These are phyloP conservation scores for Ptychadena robeensis DNA, from an alignment of 2,797 vertebrate genomes.

Conservation along the genomic window DNA sequence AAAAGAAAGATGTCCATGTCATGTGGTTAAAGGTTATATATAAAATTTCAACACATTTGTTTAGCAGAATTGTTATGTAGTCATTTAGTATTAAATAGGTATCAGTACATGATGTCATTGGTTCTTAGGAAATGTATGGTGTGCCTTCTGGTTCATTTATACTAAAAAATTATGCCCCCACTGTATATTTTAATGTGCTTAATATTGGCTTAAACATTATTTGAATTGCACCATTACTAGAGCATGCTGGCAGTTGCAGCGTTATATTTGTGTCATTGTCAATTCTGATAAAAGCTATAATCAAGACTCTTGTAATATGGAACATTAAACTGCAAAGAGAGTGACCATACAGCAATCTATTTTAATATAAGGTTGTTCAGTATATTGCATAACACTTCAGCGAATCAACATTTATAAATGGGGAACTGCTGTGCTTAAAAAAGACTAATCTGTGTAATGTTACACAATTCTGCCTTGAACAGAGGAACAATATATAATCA, in stretches of 20 bases:
- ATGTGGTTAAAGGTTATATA: no score
- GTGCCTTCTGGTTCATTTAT: background rate
- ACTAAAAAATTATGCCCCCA: no score
- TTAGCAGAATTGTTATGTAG: background rate
- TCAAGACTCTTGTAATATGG: background rate
- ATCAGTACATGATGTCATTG: background rate
- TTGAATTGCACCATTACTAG: background rate
- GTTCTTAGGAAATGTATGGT: background rate
- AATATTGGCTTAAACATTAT: background rate
- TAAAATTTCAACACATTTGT: no score
- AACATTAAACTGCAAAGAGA: background rate
- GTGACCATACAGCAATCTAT: background rate
- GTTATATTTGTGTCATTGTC: no score
- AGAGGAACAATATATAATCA: background rate
- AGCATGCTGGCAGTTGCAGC: no score
- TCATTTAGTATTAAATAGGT: background rate
- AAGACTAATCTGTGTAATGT: background rate
- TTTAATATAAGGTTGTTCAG: conserved; percentile 26
- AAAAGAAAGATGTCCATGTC: no score
- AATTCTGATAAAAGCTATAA: background rate
- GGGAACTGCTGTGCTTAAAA: conserved; percentile 5
- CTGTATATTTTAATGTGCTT: no score
- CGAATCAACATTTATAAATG: background rate
- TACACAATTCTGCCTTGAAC: background rate
- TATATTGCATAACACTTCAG: conserved; percentile 28